Evolutionary conservation across 2,113 vertebrate species (phyloP), one percentile per base, ranked within the genome.

Genomic region (Osmerus eperlanus): DNA sequence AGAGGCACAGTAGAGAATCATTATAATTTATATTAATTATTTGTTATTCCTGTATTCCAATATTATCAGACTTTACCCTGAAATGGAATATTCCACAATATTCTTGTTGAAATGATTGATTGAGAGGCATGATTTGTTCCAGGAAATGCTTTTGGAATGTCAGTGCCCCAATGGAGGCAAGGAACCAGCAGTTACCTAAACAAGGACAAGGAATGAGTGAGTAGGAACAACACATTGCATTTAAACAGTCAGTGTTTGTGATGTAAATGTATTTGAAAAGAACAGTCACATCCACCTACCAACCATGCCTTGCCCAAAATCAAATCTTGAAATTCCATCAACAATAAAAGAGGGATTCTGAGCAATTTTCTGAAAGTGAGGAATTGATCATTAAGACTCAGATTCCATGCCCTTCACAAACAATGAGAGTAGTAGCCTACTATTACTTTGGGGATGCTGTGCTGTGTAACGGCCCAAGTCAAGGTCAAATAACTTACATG

Each of bases 1-100:
- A 47, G 41, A 12, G 41, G 1, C 41, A 11, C 8, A 47, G 9
- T 11, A 47, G 5, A 47, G 41, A 47, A 47, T 47, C 41, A 47
- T 47, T 11, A 11, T 47, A 6, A 47, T 47, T 47, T 47, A 2
- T 47, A 47, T 47, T 12, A 8, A 11, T 47, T 11, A 47, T 47
- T 8, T 8, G 5, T 11, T 11, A 47, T 47, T 47, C 41, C 41
- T 47, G 41, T n/a, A n/a, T 47, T 8, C 12, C 12, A 47, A 47
- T 55, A 6, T 28, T 19, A 28, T 62, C 8, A n/a, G 18, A 9
- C 18, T 75, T 88, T 86, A 89, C 91, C 87, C 80, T 88, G 73
- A 93, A 93, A 70, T 93, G 91, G 83, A 93, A 92, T 25, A 92
- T 65, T 14, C 92, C 92, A 0, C 83, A 88, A 84, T 93, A 92